Conservation (phyloP, 2,113 vertebrate genomes). For the Apistogramma diplotaenia region DNA sequence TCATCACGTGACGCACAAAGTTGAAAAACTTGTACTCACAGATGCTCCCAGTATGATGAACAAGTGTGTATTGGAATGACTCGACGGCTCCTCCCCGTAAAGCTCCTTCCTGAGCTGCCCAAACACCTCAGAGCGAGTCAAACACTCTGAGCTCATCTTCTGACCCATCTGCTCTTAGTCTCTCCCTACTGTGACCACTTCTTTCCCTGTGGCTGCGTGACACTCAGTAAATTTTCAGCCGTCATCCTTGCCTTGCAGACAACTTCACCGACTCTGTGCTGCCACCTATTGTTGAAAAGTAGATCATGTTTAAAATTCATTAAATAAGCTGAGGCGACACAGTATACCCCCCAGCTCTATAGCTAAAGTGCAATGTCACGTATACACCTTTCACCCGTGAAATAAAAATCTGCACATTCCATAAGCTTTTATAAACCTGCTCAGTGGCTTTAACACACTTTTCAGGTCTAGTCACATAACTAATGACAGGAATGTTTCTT, state of each 20-base stretch:
- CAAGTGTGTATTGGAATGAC: constrained; percentile 69
- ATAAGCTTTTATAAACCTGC: not conserved
- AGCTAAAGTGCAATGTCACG: not conserved
- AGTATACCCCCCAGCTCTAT: not conserved
- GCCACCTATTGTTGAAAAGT: constrained; percentile 53
- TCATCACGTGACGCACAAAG: not conserved
- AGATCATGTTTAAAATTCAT: too few species aligned
- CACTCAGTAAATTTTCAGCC: constrained; percentile 1
- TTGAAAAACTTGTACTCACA: constrained; percentile 73
- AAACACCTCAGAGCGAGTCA: constrained; percentile 78
- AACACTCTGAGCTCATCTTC: constrained; percentile 51
- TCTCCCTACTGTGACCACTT: not conserved
- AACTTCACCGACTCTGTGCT: constrained; percentile 18
- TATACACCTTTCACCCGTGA: rapidly evolving
- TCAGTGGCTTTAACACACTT: not conserved
- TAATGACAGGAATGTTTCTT: constrained; percentile 7
- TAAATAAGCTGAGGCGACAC: too few species aligned
- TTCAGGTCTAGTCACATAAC: not conserved
- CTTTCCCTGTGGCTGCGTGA: not conserved
- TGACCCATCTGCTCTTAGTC: not conserved
- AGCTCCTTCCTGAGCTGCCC: constrained; percentile 82
- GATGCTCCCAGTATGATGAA: constrained; percentile 87
- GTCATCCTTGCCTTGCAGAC: constrained; percentile 32
- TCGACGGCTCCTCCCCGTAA: constrained; percentile 72
- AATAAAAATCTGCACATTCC: not conserved